These are phyloP conservation scores for Drosophila carrolli DNA, from an alignment of 1,140 invertebrate genomes.

Conservation along the genomic window DNA sequence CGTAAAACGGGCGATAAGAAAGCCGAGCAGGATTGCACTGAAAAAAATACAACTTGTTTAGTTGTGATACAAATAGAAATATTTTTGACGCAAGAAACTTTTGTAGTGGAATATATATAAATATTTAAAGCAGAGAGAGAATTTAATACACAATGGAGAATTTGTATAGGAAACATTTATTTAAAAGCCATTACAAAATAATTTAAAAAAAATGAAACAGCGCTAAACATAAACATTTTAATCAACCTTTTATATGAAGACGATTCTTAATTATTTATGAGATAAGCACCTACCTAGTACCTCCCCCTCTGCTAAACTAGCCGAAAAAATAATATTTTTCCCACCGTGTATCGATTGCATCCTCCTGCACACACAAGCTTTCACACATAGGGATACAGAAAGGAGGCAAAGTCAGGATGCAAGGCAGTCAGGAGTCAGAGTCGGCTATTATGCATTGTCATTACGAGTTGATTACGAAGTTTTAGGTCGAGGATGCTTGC, in stretches of 20 bases:
- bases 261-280: too few species aligned
- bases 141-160: too few species aligned
- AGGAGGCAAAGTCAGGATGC: constrained; percentile 44
- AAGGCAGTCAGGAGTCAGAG: constrained; percentile 58
- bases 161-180: too few species aligned
- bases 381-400: constrained; percentile 21
- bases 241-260: too few species aligned
- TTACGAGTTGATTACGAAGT: constrained; percentile 82
- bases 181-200: too few species aligned
- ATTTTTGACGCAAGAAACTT: neutral
- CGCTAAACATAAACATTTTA: too few species aligned
- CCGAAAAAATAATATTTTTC: constrained; percentile 1
- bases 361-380: constrained; percentile 31
- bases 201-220: too few species aligned
- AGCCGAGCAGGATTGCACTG: constrained; percentile 28
- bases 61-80: neutral
- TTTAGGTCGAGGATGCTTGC: constrained; percentile 64
- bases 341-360: constrained; percentile 42
- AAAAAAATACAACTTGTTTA: constrained; percentile 7
- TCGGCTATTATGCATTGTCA: constrained; percentile 73
- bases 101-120: too few species aligned
- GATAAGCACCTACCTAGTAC: too few species aligned
- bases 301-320: too few species aligned
- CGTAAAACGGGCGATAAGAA: constrained; percentile 81
- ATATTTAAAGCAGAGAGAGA: too few species aligned